Evolutionary conservation across 2,888 invertebrate genomes (phyloP).

Genomic region (Diloba caeruleocephala): DNA sequence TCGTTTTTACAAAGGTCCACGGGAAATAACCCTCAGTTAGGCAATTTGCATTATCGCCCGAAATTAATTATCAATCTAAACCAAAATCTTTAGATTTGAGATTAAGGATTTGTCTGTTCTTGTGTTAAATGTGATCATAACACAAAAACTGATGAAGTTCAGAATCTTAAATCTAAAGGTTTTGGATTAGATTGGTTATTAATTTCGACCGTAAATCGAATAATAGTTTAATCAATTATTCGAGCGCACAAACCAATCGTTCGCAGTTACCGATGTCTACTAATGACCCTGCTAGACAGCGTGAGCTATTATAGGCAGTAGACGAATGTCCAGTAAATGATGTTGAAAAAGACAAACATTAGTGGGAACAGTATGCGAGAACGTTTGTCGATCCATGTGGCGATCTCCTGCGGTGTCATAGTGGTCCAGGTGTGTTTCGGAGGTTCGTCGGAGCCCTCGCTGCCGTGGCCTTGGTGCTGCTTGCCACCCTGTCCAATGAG

Average conservation of each 20-base stretch:
- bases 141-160: too few relatives aligned
- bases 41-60: too few relatives aligned
- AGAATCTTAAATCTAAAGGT: too few relatives aligned
- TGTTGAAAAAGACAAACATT: constrained; percentile 94
- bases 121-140: too few relatives aligned
- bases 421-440: constrained; percentile 91
- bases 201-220: too few relatives aligned
- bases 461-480: constrained; percentile 66
- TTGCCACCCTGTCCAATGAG: constrained; percentile 71
- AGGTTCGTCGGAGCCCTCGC: constrained; percentile 77
- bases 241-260: too few relatives aligned
- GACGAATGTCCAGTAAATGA: constrained; percentile 94
- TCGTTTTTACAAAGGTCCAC: constrained; percentile 5
- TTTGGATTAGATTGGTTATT: too few relatives aligned
- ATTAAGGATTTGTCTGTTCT: too few relatives aligned
- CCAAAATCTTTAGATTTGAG: too few relatives aligned
- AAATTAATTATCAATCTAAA: too few relatives aligned
- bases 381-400: constrained; percentile 95
- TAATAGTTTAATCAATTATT: too few relatives aligned
- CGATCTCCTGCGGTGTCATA: constrained; percentile 96
- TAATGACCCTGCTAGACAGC: constrained; percentile 3
- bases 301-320: constrained; percentile 81
- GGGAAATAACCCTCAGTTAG: constrained; percentile 11
- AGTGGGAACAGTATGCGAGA: constrained; percentile 94
- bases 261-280: background rate